These are phyloP conservation scores for Venturia canescens DNA, from an alignment of 1,140 invertebrate species.

Conservation along the genomic window DNA sequence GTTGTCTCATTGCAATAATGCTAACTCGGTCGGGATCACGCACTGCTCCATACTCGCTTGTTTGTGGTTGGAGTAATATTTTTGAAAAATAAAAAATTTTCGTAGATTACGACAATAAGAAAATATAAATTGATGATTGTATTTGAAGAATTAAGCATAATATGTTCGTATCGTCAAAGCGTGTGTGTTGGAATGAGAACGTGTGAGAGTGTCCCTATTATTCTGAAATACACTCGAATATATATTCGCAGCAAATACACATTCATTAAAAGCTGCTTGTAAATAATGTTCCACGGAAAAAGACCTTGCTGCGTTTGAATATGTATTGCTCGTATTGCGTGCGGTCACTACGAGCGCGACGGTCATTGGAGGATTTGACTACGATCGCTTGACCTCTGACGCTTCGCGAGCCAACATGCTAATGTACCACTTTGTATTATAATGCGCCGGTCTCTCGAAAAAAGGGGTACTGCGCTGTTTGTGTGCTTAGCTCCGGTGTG, in stretches of 20 bases:
- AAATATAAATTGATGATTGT: neutral
- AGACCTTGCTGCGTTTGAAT: constrained; percentile 39
- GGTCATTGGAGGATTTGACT: constrained; percentile 23
- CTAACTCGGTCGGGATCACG: no score
- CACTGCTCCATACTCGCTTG: no score
- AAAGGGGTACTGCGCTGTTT: constrained; percentile 8
- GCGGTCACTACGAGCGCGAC: neutral
- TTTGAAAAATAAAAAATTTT: no score
- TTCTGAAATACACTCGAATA: constrained; percentile 4
- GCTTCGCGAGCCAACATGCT: constrained; percentile 33
- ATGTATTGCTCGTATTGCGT: constrained; percentile 26
- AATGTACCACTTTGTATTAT: constrained; percentile 40
- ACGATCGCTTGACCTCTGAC: constrained; percentile 39
- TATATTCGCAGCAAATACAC: neutral
- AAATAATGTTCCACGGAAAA: constrained; percentile 33
- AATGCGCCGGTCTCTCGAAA: constrained; percentile 17
- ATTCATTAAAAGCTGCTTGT: neutral
- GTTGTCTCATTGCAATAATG: no score
- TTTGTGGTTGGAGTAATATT: no score
- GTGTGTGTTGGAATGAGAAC: neutral
- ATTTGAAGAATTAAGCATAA: neutral
- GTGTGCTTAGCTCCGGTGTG: neutral
- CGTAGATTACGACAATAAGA: no score
- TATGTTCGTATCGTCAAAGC: neutral
- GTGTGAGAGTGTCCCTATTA: neutral